phyloP scores from a whole-genome alignment of 2,113 vertebrate genomes.

The Pangasianodon hypophthalmus region DNA sequence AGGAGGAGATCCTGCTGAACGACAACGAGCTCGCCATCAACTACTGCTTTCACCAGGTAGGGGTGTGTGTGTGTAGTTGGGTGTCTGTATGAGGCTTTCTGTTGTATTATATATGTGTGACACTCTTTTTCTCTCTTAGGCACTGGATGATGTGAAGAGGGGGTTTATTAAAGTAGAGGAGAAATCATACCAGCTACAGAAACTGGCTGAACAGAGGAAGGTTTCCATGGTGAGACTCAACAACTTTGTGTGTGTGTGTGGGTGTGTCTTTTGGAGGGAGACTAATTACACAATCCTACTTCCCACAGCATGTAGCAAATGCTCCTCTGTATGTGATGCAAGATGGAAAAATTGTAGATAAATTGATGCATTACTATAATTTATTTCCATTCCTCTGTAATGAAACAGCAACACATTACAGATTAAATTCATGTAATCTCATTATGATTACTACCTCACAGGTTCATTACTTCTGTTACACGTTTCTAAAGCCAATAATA shows the following conservation, averaged over 20 bases:
- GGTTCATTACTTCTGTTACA: not conserved
- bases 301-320: not conserved
- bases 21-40: slow-evolving; percentile 90
- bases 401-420: not conserved
- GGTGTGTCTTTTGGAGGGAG: not conserved
- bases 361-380: not conserved
- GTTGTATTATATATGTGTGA: not conserved
- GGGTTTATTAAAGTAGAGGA: slow-evolving; percentile 95
- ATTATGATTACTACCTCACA: not conserved
- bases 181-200: slow-evolving; percentile 96
- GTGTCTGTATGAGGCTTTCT: not conserved
- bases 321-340: not conserved
- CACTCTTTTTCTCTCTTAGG: slow-evolving; percentile 68
- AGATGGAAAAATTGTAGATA: not conserved
- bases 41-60: slow-evolving; percentile 93
- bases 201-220: slow-evolving; percentile 93
- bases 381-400: not conserved
- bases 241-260: too few species aligned
- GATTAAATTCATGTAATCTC: not conserved
- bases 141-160: slow-evolving; percentile 94
- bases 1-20: slow-evolving; percentile 90
- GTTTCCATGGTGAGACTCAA: slow-evolving; percentile 88
- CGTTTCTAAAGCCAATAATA: not conserved
- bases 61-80: not conserved
- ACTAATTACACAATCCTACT: not conserved